Base-by-base conservation (phyloP, 2,888 invertebrate genomes). In the Hirtodrosophila alboralis region DNA sequence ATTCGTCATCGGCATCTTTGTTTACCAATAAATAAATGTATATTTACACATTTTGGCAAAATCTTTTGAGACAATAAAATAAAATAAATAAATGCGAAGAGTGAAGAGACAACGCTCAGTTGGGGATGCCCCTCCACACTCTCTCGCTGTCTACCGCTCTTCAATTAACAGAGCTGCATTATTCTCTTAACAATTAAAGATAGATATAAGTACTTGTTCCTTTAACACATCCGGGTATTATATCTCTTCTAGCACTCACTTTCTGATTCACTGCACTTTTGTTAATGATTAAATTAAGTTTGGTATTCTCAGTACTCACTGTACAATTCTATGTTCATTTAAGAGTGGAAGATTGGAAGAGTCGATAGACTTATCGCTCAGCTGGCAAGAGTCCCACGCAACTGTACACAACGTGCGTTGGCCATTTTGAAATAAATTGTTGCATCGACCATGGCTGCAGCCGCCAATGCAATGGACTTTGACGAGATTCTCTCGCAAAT, bases 401-500 rank as follows among this genome's bases (percentile, higher is more conserved):
- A 18, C 18, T 18, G 1, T 1, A 18, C 18, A 18, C 18, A n/a
- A n/a, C n/a, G n/a, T n/a, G n/a, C n/a, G n/a, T n/a, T n/a, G n/a
- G n/a, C n/a, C n/a, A n/a, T n/a, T 18, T n/a, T 4, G 18, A 63
- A 21, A 28, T 5, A 1, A n/a, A 12, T 7, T 14, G 5, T 5
- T 31, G 9, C 7, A 4, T 27, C 38, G 7, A 58, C 21, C 26
- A 60, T 64, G 75, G 49, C 51, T 27, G 7, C 36, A 8, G 14
- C 58, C 31, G 61, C 13, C 7, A 34, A 40, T 3, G 47, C 27
- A 1, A 92, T 93, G 92, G 92, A 94, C 90, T 93, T 93, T 80
- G 93, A 93, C 85, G 92, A 92, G 53, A 91, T 93, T 67, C 88
- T 93, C 34, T 92, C 91, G 47, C 92, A 93, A 81, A 91, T 93